phyloP scores from a whole-genome alignment of 2,797 vertebrate species.

The Danio aesculapii region DNA sequence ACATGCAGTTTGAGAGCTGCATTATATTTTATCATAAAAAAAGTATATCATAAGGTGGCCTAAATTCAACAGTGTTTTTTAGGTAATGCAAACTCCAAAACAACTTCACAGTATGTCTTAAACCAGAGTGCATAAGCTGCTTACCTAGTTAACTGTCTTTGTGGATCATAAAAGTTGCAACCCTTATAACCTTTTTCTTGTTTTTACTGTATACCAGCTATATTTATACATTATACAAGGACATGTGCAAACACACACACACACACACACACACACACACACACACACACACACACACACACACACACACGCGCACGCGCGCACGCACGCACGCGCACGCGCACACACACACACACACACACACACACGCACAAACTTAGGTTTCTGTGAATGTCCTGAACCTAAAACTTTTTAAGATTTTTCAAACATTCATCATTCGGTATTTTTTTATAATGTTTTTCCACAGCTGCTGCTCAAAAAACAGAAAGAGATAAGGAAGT shows the following conservation, averaged over 20 bases:
- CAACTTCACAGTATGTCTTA: neutral
- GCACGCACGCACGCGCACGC: too few relatives aligned
- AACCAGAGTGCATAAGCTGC: neutral
- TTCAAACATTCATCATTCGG: too few relatives aligned
- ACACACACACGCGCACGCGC: too few relatives aligned
- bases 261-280: neutral
- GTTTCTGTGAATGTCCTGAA: too few relatives aligned
- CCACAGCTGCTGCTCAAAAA: too few relatives aligned
- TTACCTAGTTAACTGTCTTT: neutral
- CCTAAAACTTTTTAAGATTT: too few relatives aligned
- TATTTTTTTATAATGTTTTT: too few relatives aligned
- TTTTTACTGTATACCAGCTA: slow-evolving; percentile 11
- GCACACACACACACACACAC: too few relatives aligned
- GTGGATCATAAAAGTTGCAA: neutral
- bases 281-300: too few relatives aligned
- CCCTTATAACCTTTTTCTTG: neutral
- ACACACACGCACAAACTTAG: too few relatives aligned
- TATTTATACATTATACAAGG: slow-evolving; percentile 4
- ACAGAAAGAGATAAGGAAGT: too few relatives aligned
- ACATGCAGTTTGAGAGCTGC: neutral
- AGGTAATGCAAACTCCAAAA: neutral
- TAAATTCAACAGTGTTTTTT: neutral
- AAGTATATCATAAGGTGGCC: neutral
- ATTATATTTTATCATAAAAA: neutral
- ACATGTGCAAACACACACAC: neutral